Evolutionary conservation across 2,888 invertebrate species (phyloP), one percentile per base, ranked within the genome.

Genomic region (Tuta absoluta): DNA sequence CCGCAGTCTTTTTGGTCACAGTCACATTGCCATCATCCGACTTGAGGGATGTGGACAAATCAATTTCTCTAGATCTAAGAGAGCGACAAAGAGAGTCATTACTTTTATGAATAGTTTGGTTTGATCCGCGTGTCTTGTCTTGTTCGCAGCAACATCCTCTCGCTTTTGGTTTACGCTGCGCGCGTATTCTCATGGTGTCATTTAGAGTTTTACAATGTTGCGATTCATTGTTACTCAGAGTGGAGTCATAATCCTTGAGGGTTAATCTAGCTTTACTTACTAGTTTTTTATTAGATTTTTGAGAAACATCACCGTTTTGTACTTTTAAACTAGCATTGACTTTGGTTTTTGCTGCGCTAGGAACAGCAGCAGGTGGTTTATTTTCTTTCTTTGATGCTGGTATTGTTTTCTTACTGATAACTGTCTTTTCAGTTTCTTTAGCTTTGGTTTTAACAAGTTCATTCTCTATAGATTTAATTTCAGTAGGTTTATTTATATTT

Each of bases 1-100:
- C 24, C 7, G 24, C 37, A 21, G 49, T 62, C 11, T 62, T 49
- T 19, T 62, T 62, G n/a, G 14, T 24, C 23, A 23, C 21, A 2
- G 41, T 41, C 14, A 28, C 12, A n/a, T 41, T 48, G 17, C 33
- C 19, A 21, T 49, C 33, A 49, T 62, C 49, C 4, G 49, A 62
- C 10, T 51, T 38, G 10, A 53, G 2, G 23, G 63, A 38, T 38
- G 58, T 14, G 10, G 65, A 65, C 17, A 65, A 41, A 28, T 65
- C 58, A 19, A 65, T 12, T 24, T 33, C 10, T 51, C 65, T 49
- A 12, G 58, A 57, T 28, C 65, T 62, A 11, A 65, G 33, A 19
- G 51, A 21, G 38, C 51, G 28, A 19, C 23, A 49, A 17, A 62
- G 48, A 41, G 53, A 28, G 17, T 7, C 49, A 8, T 65, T 45